phyloP scores from a whole-genome alignment of 2,888 invertebrate species.

The Temnothorax rugatulus region DNA sequence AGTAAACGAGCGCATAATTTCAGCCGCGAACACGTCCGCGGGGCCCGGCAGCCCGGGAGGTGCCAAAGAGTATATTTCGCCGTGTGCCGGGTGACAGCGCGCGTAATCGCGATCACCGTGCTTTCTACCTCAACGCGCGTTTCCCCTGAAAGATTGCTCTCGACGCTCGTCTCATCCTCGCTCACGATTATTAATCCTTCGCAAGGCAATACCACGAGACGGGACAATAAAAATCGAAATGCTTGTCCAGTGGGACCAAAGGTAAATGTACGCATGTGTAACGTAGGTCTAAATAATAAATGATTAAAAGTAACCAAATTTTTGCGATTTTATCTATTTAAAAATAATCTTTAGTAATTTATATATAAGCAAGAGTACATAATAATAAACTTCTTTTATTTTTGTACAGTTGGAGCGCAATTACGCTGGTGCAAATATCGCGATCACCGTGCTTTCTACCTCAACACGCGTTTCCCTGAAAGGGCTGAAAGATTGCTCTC shows the following conservation, averaged over 20 bases:
- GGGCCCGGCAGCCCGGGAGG: slow-evolving; percentile 66
- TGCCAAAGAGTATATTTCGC: slow-evolving; percentile 73
- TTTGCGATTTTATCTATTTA: not conserved
- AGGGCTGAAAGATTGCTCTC: slow-evolving; percentile 18
- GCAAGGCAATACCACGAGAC: not conserved
- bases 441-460: slow-evolving; percentile 57
- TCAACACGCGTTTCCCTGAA: slow-evolving; percentile 2
- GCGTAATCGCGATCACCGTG: slow-evolving; percentile 68
- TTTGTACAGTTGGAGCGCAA: not conserved
- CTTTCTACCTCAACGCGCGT: slow-evolving; percentile 30
- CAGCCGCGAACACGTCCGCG: slow-evolving; percentile 74
- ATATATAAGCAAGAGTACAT: not conserved
- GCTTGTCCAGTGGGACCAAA: not conserved
- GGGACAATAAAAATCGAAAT: not conserved
- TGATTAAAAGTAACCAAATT: not conserved
- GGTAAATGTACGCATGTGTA: not conserved
- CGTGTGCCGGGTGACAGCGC: slow-evolving; percentile 56
- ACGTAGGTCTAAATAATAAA: not conserved
- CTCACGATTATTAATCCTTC: not conserved
- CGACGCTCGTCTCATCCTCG: not conserved
- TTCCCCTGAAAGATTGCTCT: slow-evolving; percentile 23
- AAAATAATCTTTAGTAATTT: not conserved
- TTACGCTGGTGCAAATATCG: slow-evolving; percentile 51
- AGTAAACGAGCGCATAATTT: slow-evolving; percentile 84
- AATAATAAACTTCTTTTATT: not conserved